Evolutionary conservation across 1,140 invertebrate genomes (phyloP), one percentile per base, ranked within the genome.

Genomic region (Uloborus diversus): DNA sequence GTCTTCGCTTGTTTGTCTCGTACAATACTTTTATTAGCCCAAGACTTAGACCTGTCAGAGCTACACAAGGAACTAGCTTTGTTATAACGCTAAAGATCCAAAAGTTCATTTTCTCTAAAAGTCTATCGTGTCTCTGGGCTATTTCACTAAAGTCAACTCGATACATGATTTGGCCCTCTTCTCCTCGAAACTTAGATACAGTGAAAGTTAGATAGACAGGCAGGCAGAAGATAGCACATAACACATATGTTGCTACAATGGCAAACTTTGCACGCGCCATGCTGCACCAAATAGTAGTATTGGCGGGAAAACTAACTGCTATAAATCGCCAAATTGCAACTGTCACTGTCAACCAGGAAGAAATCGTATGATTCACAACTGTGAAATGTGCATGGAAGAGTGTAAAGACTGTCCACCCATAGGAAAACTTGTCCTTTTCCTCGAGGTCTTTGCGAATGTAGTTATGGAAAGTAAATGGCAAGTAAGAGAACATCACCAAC

Each of bases 271-370:
- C 94, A 2, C 92, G 87, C 1, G 25, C 20, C 83, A 84, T 81
- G 37, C 65, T 61, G 27, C 81, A 83, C 78, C 70, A 82, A 2
- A 47, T 57, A 14, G 56, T 42, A n/a, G 59, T 73, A 56, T 75
- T 75, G 7, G 75, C 75, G 4, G 82, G 82, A 66, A 82, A 83
- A 20, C 83, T 83, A 0, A 97, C 94, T 0, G 94, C 95, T 14
- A 98, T 92, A 85, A 96, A 98, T 7, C 96, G 88, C 93, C 96
- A 98, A 9, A 98, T 91, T 0, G 96, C 96, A 42, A 98, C 85
- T 1, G 93, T 94, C 0, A 98, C 92, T 0, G 96, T 97, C 71
- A 98, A 85, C 91, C 93, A 96, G 69, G 96, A 97, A 0, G 95
- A 95, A 56, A 97, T 94, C 0, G 96, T 97, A 85, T 98, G 96